These are phyloP conservation scores for Myotis vivesi DNA, from an alignment of 2,797 vertebrate genomes.

Conservation along the genomic window DNA sequence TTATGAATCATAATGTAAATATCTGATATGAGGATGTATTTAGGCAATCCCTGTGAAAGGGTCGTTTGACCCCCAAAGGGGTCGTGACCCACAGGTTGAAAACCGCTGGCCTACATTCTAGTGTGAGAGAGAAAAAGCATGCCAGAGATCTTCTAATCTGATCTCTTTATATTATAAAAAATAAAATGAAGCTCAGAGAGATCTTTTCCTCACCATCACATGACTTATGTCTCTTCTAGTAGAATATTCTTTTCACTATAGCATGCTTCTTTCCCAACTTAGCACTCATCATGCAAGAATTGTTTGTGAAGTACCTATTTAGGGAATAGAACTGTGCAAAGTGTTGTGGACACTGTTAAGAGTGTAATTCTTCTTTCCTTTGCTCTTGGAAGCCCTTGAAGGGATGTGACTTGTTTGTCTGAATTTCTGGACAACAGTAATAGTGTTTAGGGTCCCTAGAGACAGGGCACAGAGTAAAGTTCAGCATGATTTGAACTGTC, in stretches of 20 bases:
- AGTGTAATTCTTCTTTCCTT: neutral
- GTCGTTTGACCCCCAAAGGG: too few species aligned
- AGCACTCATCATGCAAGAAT: neutral
- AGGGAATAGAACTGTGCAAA: neutral
- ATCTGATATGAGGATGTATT: too few species aligned
- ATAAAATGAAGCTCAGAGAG: neutral
- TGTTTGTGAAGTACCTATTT: neutral
- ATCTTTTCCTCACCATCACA: conserved; percentile 1
- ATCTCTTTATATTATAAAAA: neutral
- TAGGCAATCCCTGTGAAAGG: too few species aligned
- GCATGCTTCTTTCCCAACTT: neutral
- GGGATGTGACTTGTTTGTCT: neutral
- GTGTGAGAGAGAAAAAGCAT: neutral
- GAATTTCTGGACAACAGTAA: neutral
- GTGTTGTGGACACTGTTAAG: neutral
- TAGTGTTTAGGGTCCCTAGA: neutral
- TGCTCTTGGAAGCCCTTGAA: neutral
- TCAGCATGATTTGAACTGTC: neutral
- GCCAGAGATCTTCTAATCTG: neutral
- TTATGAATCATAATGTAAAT: too few species aligned
- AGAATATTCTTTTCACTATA: conserved; percentile 4
- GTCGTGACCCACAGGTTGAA: too few species aligned
- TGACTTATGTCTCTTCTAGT: neutral
- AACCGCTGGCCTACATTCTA: neutral
- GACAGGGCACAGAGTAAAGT: neutral